A percentile compares a stretch with the other conserved stretches of the same genome.
These are phyloP conservation scores for Chelonoidis abingdonii DNA, from an alignment of 2,113 vertebrate species.

Conservation along the genomic window DNA sequence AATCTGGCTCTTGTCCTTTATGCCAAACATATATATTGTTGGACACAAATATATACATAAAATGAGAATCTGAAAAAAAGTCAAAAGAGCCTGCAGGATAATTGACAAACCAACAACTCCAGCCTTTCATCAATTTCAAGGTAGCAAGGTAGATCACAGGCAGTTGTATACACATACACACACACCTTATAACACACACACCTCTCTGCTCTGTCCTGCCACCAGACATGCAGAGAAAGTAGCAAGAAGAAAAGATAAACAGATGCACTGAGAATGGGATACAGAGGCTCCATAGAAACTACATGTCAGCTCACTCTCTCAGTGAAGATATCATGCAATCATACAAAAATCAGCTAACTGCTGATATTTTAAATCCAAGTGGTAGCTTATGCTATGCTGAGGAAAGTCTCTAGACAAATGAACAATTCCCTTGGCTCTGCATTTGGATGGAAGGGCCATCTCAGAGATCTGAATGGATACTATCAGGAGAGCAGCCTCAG, in stretches of 20 bases:
- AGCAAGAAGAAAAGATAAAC: not conserved
- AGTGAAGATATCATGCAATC: not conserved
- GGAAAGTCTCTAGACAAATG: constrained; percentile 17
- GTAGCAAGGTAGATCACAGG: constrained; percentile 46
- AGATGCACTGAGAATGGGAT: not conserved
- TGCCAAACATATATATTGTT: not conserved
- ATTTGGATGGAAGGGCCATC: constrained; percentile 3
- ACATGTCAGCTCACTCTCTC: not conserved
- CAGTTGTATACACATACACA: not conserved
- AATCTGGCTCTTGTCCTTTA: constrained; percentile 15
- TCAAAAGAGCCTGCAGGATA: constrained; percentile 57
- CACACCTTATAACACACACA: too few relatives aligned
- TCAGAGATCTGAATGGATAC: constrained; percentile 1
- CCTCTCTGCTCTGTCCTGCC: fast-evolving
- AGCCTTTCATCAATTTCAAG: constrained; percentile 41
- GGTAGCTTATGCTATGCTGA: not conserved
- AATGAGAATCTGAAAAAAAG: fast-evolving
- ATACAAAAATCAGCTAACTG: not conserved
- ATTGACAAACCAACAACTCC: constrained; percentile 5
- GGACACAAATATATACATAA: not conserved
- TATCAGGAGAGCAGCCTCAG: constrained; percentile 16
- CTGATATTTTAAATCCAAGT: constrained; percentile 11
- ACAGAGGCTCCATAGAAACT: not conserved
- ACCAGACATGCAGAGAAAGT: not conserved
- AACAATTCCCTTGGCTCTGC: not conserved